Evolutionary conservation across 2,797 vertebrate genomes (phyloP).

Genomic region (Carduelis carduelis): DNA sequence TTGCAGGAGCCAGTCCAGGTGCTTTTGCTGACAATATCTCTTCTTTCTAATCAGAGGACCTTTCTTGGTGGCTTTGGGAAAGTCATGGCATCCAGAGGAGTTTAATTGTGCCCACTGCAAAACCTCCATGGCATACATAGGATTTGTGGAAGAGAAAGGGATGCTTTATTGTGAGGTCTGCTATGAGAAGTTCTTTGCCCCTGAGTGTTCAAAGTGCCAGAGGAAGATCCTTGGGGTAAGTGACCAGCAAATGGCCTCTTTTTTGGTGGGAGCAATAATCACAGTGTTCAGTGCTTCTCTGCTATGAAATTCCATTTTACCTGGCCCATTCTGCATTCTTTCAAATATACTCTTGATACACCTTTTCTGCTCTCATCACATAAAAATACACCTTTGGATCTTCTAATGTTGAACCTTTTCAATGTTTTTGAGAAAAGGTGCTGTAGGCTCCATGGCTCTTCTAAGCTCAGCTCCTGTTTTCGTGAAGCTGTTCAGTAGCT

Average conservation of each 20-base stretch:
- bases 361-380: neutral
- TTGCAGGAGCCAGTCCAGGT: neutral
- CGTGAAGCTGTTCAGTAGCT: neutral
- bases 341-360: neutral
- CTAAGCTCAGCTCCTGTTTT: neutral
- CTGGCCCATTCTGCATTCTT: neutral
- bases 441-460: neutral
- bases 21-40: neutral
- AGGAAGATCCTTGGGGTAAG: conserved; percentile 95
- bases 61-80: conserved; percentile 94
- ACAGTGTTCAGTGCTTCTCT: neutral
- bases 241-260: neutral
- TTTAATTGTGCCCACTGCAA: conserved; percentile 92
- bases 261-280: neutral
- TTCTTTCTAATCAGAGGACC: conserved; percentile 84
- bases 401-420: neutral
- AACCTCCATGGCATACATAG: conserved; percentile 86
- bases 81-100: conserved; percentile 97
- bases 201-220: conserved; percentile 87
- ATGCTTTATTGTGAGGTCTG: conserved; percentile 89
- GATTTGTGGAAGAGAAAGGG: conserved; percentile 95
- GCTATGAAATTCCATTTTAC: neutral
- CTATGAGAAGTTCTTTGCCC: conserved; percentile 95
- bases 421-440: neutral
- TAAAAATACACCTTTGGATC: neutral